Conservation (phyloP, 2,113 vertebrate genomes). For the Thomomys bottae region DNA sequence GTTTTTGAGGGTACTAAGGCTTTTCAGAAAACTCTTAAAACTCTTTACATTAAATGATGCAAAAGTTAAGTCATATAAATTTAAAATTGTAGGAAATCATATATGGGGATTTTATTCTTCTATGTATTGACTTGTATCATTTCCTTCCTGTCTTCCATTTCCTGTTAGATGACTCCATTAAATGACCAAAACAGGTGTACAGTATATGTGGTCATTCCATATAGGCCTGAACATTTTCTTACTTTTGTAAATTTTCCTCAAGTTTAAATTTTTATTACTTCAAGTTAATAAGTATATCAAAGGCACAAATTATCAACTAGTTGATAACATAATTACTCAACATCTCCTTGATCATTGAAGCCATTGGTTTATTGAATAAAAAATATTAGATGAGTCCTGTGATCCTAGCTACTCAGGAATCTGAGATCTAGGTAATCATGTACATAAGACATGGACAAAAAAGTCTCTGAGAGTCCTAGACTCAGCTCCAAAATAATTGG, state of each 20-base stretch:
- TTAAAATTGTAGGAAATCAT: background rate
- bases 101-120: background rate
- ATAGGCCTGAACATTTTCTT: background rate
- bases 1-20: background rate
- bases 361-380: background rate
- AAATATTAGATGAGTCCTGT: background rate
- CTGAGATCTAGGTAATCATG: too few species aligned
- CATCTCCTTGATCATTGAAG: background rate
- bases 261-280: background rate
- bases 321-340: background rate
- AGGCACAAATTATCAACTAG: background rate
- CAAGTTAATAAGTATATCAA: background rate
- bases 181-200: background rate
- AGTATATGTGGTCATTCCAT: background rate
- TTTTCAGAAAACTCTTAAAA: slow-evolving; percentile 25
- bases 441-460: too few species aligned
- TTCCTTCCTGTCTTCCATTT: background rate
- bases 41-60: background rate
- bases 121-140: background rate
- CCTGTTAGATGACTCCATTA: background rate
- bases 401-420: too few species aligned
- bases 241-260: background rate
- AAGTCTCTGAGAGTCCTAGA: too few species aligned
- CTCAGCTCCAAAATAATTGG: too few species aligned
- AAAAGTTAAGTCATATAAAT: slow-evolving; percentile 11